A percentile compares a stretch with the other conserved stretches of the same genome.
These are phyloP conservation scores for Eupithecia subfuscata DNA, from an alignment of 2,888 invertebrate genomes.

Conservation along the genomic window DNA sequence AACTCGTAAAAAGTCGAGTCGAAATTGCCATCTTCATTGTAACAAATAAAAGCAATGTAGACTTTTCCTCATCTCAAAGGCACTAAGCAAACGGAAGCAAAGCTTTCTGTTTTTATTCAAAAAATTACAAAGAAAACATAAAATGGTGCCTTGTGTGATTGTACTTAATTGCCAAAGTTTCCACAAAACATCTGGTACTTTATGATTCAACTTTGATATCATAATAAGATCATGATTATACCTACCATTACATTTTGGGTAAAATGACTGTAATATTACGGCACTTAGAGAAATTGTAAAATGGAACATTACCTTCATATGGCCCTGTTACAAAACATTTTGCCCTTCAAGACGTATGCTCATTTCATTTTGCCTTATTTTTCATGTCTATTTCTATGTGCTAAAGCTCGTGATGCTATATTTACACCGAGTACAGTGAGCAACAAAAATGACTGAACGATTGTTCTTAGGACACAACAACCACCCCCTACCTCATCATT, in stretches of 20 bases:
- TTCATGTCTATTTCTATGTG: neutral
- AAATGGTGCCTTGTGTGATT: slow-evolving; percentile 1
- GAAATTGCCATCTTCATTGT: slow-evolving; percentile 10
- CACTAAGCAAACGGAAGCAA: neutral
- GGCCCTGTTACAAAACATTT: slow-evolving; percentile 20
- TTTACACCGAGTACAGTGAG: neutral
- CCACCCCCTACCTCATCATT: no score
- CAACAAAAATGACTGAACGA: neutral
- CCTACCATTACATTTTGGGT: slow-evolving; percentile 30
- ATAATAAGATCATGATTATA: slow-evolving; percentile 35
- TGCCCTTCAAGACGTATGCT: neutral
- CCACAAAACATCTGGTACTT: slow-evolving; percentile 19
- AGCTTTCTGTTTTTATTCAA: neutral
- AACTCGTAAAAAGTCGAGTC: slow-evolving; percentile 8
- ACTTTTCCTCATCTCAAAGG: slow-evolving; percentile 9
- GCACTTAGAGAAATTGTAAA: slow-evolving; percentile 41
- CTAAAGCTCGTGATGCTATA: neutral
- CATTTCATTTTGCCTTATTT: neutral
- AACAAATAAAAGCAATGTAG: slow-evolving; percentile 13
- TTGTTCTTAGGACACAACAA: neutral
- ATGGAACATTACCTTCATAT: slow-evolving; percentile 42
- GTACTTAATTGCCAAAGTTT: slow-evolving; percentile 18
- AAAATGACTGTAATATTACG: slow-evolving; percentile 30
- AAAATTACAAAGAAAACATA: slow-evolving; percentile 9
- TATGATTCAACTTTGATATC: slow-evolving; percentile 21